phyloP scores from a whole-genome alignment of 2,888 invertebrate species.

The Eudasyphora cyanicolor region DNA sequence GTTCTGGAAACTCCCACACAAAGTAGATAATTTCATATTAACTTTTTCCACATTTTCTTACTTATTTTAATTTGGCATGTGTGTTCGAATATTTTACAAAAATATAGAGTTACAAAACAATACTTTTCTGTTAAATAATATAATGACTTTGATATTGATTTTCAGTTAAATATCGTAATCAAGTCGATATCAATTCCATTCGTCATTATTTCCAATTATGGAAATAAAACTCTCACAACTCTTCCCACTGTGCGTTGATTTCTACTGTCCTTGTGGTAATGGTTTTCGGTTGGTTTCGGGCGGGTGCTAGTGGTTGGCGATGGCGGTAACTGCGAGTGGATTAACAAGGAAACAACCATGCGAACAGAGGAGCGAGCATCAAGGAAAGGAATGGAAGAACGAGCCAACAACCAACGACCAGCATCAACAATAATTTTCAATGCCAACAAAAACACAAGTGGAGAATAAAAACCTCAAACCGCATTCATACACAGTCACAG shows the following conservation, averaged over 20 bases:
- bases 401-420: not conserved
- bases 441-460: slow-evolving; percentile 48
- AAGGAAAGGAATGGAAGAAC: not conserved
- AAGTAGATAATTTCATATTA: too few species aligned
- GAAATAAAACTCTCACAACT: not conserved
- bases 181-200: too few species aligned
- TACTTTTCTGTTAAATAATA: too few species aligned
- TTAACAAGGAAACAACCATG: slow-evolving; percentile 34
- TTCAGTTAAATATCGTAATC: too few species aligned
- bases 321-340: slow-evolving; percentile 12
- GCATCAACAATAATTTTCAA: slow-evolving; percentile 46
- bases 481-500: slow-evolving; percentile 25
- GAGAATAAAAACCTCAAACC: slow-evolving; percentile 49
- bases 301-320: not conserved
- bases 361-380: not conserved
- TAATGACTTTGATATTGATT: too few species aligned
- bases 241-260: not conserved
- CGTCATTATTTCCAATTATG: too few species aligned
- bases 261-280: not conserved
- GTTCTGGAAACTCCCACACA: too few species aligned
- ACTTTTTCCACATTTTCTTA: too few species aligned
- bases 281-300: not conserved
- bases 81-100: too few species aligned
- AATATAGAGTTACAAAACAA: too few species aligned
- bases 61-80: too few species aligned